Evolutionary conservation across 2,888 invertebrate species (phyloP).

Genomic region (Dolichopus griseipennis): DNA sequence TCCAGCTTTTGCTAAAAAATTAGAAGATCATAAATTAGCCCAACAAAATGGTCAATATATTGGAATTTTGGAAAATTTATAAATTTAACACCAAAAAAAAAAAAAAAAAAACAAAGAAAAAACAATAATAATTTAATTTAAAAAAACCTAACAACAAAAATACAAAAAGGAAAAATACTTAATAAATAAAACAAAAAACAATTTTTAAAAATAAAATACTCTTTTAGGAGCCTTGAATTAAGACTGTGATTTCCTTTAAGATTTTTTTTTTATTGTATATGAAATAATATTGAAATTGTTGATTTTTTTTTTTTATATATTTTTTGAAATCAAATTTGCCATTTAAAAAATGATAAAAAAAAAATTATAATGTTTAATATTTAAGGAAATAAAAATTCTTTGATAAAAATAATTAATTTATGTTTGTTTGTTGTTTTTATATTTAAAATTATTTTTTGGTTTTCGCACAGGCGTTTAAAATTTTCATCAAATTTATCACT

Average conservation of each 20-base stretch:
- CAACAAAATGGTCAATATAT: slow-evolving; percentile 58
- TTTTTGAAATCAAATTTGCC: not conserved
- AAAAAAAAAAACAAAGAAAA: slow-evolving; percentile 9
- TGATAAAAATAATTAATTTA: not conserved
- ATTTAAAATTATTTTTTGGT: no score
- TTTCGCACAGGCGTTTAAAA: no score
- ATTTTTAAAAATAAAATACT: not conserved
- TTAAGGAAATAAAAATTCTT: not conserved
- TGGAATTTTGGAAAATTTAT: slow-evolving; percentile 34
- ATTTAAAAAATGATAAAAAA: not conserved
- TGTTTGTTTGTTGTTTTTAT: no score
- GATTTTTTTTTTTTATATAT: not conserved
- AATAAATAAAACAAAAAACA: slow-evolving; percentile 3
- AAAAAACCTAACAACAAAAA: slow-evolving; percentile 1
- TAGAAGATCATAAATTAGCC: slow-evolving; percentile 42
- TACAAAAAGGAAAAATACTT: slow-evolving; percentile 14
- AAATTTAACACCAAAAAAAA: slow-evolving; percentile 11
- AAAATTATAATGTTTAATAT: not conserved
- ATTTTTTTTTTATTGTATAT: slow-evolving; percentile 16
- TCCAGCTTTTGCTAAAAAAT: slow-evolving; percentile 41
- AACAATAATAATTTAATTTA: slow-evolving; percentile 10
- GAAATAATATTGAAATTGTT: not conserved
- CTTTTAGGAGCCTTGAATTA: slow-evolving; percentile 20
- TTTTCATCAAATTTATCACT: no score
- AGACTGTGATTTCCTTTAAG: slow-evolving; percentile 32